Percentiles rank a stretch among this genome's conserved stretches.
Evolutionary conservation across 2,113 vertebrate species (phyloP).

Genomic region (Pedionomus torquatus): DNA sequence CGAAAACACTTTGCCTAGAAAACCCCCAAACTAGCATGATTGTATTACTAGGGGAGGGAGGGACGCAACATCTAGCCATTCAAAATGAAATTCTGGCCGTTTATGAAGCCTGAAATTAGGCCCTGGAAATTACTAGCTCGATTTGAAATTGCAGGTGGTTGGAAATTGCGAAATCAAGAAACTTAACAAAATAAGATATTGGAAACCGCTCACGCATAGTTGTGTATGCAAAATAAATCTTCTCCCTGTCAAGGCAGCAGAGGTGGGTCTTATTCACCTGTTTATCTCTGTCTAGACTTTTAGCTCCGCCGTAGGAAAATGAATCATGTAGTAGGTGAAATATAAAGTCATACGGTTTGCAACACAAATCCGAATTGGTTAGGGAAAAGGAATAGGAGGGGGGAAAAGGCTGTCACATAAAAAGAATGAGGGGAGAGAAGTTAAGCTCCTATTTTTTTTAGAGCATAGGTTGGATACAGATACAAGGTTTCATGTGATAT

Average conservation of each 20-base stretch:
- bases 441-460: neutral
- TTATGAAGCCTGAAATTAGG: neutral
- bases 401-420: neutral
- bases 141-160: neutral
- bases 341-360: neutral
- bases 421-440: neutral
- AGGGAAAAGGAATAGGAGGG: neutral
- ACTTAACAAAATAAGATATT: neutral
- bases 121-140: neutral
- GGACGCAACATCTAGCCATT: neutral
- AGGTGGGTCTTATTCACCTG: neutral
- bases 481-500: neutral
- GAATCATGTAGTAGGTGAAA: neutral
- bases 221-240: neutral
- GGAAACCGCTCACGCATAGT: neutral
- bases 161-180: neutral
- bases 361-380: neutral
- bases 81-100: neutral
- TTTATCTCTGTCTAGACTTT: neutral
- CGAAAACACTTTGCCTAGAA: neutral
- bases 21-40: neutral
- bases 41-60: neutral
- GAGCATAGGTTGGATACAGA: neutral
- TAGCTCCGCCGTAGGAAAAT: neutral
- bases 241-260: neutral